Base-by-base conservation (phyloP, 2,797 vertebrate species). In the Falco concolor region DNA sequence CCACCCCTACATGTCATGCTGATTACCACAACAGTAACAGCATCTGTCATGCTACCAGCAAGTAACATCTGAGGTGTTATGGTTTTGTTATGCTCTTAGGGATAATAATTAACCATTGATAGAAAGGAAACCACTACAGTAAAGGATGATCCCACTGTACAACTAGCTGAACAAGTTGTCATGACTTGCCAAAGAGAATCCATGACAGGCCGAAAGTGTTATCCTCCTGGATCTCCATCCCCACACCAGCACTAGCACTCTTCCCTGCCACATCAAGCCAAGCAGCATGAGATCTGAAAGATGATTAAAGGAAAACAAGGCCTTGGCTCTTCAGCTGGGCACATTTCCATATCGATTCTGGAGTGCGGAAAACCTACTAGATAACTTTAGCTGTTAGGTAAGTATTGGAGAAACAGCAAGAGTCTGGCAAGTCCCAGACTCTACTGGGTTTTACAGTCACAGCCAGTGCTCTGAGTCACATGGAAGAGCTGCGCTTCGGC, bases 31-130 rank as follows among this genome's bases (percentile, higher is more conserved):
- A 67, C 64, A 77, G 77, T 38, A 93, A 88, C 74, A 90, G 64
- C 90, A 95, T 90, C 75, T 92, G 80, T 79, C 84, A 89, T 25
- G 30, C 72, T 34, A 80, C 80, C 80, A 95, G 57, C 70, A 70
- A 92, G 75, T 25, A 47, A 87, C 53, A 80, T 89, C 68, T 27
- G 86, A 95, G 56, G 60, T 89, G 76, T 78, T 89, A 73, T 21
- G 63, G 63, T 82, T 94, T 91, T 93, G 79, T 76, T 88, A 34
- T 70, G 52, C 59, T 82, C 53, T 74, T 50, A 67, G 24, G 34
- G 53, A 49, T 68, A 85, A 74, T 50, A 88, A 84, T 72, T 75
- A 87, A 83, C 68, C 34, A 57, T 6, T 1, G 2, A 11, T 64
- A 22, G 83, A 92, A 95, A 85, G 44, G 27, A 84, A 95, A 64